A percentile compares a stretch with the other conserved stretches of the same genome.
Conservation (phyloP, 2,797 vertebrate species). For the Enteromius treurensis region DNA sequence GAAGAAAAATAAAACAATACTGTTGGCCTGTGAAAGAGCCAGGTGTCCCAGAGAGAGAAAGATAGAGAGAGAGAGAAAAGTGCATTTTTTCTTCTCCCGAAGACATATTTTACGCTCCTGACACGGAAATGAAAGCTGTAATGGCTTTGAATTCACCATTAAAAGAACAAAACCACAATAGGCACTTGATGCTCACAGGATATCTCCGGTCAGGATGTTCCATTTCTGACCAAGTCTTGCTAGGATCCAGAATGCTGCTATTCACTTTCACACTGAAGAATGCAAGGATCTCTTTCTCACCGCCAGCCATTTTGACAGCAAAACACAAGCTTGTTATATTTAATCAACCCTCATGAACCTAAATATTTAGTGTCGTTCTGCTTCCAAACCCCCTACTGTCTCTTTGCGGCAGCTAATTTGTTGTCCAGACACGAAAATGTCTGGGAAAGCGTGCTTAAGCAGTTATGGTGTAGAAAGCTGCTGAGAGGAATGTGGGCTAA, state of each 20-base stretch:
- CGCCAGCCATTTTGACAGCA: constrained; percentile 3
- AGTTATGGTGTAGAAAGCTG: constrained; percentile 44
- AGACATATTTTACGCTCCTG: not conserved
- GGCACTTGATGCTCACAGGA: not conserved
- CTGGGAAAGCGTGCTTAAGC: constrained; percentile 55
- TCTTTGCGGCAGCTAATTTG: constrained; percentile 1
- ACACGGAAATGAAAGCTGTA: not conserved
- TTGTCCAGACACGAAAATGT: constrained; percentile 11
- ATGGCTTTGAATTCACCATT: constrained; percentile 11
- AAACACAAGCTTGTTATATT: constrained; percentile 1
- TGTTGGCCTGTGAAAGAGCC: constrained; percentile 57
- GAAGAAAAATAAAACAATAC: not conserved
- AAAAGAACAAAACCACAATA: not conserved
- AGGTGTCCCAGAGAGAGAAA: constrained; percentile 37
- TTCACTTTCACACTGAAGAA: constrained; percentile 60
- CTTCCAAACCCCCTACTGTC: constrained; percentile 4
- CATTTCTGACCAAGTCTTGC: constrained; percentile 63
- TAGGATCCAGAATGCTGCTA: constrained; percentile 42
- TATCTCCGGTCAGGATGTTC: constrained; percentile 42
- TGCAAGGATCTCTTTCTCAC: constrained; percentile 27
- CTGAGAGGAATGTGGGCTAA: constrained; percentile 53
- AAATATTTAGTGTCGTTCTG: constrained; percentile 7
- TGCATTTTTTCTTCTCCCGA: not conserved
- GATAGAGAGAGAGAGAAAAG: not conserved
- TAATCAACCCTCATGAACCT: not conserved